phyloP scores from a whole-genome alignment of 1,140 invertebrate species.

The Zaprionus taronus region DNA sequence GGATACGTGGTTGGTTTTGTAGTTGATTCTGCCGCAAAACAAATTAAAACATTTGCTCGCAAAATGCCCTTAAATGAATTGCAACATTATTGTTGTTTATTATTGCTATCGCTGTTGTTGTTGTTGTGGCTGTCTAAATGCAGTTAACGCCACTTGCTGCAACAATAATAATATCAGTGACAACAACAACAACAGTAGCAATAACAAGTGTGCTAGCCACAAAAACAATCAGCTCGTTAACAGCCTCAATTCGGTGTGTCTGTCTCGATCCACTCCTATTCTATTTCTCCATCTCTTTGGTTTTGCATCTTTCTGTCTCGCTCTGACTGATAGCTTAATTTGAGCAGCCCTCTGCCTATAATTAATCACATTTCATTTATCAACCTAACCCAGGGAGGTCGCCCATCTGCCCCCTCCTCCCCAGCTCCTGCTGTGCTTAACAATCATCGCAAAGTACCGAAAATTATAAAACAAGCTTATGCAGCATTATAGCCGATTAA shows the following conservation, averaged over 20 bases:
- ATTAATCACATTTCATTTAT: constrained; percentile 52
- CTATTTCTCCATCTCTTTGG: neutral
- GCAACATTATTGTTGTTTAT: constrained; percentile 3
- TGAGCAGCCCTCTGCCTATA: constrained; percentile 4
- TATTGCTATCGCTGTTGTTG: constrained; percentile 18
- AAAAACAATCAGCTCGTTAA: constrained; percentile 37
- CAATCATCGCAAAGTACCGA: constrained; percentile 15
- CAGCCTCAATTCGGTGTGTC: neutral
- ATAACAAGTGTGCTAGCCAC: constrained; percentile 3
- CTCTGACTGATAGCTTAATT: constrained; percentile 22
- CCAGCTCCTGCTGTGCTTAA: neutral
- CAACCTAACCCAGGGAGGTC: neutral
- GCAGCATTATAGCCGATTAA: constrained; percentile 35
- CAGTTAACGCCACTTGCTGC: constrained; percentile 31
- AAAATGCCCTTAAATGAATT: constrained; percentile 27
- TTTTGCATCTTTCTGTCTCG: neutral
- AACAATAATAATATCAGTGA: constrained; percentile 15
- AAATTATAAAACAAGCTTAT: constrained; percentile 41
- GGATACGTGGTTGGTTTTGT: neutral
- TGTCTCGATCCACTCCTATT: neutral
- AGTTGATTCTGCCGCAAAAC: constrained; percentile 24
- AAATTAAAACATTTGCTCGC: constrained; percentile 48
- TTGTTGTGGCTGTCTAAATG: constrained; percentile 25
- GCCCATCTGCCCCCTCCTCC: no score
- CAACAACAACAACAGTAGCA: constrained; percentile 12